Conservation (phyloP, 2,797 vertebrate genomes). For the Pristis pectinata region DNA sequence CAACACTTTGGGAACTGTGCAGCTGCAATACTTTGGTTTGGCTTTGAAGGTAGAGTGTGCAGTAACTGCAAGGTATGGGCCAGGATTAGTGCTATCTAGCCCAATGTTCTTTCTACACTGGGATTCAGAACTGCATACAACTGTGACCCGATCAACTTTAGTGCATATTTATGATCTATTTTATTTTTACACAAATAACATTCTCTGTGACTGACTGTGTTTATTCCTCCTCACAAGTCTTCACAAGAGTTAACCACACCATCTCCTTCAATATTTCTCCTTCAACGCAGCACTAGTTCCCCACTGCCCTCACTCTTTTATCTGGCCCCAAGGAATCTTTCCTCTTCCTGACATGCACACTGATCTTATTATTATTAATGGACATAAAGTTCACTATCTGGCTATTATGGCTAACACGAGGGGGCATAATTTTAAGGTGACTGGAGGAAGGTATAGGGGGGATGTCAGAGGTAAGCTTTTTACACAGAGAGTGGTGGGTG, state of each 20-base stretch:
- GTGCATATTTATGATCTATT: neutral
- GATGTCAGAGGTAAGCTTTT: no score
- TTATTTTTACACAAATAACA: neutral
- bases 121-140: neutral
- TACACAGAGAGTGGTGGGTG: no score
- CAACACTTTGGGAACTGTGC: no score
- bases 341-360: neutral
- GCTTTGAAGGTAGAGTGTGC: no score
- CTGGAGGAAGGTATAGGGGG: no score
- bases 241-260: neutral
- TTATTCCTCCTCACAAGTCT: neutral
- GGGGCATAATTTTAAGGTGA: no score
- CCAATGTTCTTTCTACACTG: neutral
- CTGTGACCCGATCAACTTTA: neutral
- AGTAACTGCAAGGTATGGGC: no score
- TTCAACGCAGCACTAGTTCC: neutral
- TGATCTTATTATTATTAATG: neutral
- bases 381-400: no score
- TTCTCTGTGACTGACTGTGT: neutral
- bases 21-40: no score
- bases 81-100: no score
- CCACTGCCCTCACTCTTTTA: neutral
- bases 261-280: neutral
- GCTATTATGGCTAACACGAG: no score
- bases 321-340: neutral